Base-by-base conservation (phyloP, 2,888 invertebrate species). In the Limenitis camilla region DNA sequence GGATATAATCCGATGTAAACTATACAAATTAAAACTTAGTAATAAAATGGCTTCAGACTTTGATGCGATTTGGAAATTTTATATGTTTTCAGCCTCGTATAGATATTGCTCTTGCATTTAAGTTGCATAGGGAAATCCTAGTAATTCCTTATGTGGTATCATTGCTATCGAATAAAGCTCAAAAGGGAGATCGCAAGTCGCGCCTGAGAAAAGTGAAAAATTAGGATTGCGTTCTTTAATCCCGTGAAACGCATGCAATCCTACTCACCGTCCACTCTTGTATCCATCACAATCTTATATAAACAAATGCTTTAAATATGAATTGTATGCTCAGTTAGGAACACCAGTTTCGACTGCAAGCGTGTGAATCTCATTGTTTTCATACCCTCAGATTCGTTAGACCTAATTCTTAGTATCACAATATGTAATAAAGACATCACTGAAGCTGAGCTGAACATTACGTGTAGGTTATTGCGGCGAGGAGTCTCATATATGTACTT, bases 401-500 rank as follows among this genome's bases (percentile, higher is more conserved):
- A 65, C 64, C 65, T 65, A 67, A 65, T 63, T 58, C 64, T 57
- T 63, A 59, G 55, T 60, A 78, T 78, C 80, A 81, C 80, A 81
- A 75, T 66, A 69, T 64, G 63, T 69, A 74, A 78, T 74, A 76
- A 80, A 81, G 79, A 80, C 83, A 85, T 83, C 82, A 84, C 83
- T 80, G 76, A 73, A 19, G 67, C 66, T 64, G 49, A 54, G 45
- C 42, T 32, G 47, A 45, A 41, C 48, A 49, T 48, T 35, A 29
- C 19, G 48, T 47, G 40, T 63, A 66, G 63, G 64, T 68, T 66
- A 67, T 51, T 69, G 74, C 71, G 75, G 72, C 76, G 62, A 74
- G 65, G 83, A 86, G 86, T 85, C 83, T 85, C 86, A 85, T 77
- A 70, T 67, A 74, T 81, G 84, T 84, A 83, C 81, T 83, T 84